Conservation (phyloP, 2,797 vertebrate genomes). For the Okamejei kenojei region DNA sequence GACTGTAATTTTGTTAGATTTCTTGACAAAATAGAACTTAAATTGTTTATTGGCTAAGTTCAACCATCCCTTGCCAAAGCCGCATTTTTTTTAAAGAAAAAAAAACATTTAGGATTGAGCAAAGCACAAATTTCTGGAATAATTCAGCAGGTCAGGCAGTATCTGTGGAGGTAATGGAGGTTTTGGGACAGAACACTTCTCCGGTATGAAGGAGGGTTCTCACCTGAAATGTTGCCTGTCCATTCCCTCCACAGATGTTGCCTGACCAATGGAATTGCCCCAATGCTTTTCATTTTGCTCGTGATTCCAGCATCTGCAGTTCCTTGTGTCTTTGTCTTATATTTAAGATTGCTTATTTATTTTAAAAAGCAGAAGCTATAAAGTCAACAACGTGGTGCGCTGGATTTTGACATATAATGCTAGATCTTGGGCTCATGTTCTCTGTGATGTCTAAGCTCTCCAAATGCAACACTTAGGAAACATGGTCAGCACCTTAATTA, state of each 20-base stretch:
- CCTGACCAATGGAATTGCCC: no score
- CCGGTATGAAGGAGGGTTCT: no score
- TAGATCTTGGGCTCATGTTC: background rate
- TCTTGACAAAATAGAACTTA: background rate
- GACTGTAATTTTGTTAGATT: conserved; percentile 9
- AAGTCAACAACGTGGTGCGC: background rate
- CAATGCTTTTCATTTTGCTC: no score
- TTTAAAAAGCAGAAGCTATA: background rate
- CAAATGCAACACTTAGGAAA: background rate
- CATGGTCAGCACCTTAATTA: background rate
- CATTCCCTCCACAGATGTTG: no score
- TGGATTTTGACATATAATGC: background rate
- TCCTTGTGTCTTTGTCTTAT: no score
- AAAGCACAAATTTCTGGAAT: no score
- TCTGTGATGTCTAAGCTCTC: background rate
- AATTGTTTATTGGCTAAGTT: conserved; percentile 5
- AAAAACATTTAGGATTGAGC: background rate
- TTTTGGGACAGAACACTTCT: no score
- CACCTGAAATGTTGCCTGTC: no score
- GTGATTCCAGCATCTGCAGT: no score
- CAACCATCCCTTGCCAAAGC: background rate
- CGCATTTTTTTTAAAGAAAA: background rate
- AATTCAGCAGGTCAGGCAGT: no score
- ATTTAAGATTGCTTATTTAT: no score
- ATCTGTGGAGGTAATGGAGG: no score